Base-by-base conservation (phyloP, 2,888 invertebrate species). In the Fragum whitleyi region DNA sequence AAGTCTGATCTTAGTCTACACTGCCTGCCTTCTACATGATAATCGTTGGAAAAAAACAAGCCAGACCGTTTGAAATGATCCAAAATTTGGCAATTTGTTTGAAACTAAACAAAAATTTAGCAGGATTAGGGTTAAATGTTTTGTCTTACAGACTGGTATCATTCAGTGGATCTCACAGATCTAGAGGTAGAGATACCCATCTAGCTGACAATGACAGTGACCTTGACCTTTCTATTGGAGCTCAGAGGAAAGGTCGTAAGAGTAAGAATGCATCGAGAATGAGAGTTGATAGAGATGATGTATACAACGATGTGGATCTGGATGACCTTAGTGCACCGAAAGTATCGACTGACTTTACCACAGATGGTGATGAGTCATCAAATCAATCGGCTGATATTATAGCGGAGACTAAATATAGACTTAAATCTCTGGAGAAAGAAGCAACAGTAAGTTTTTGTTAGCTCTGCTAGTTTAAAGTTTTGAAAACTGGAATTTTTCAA, bases 361-460 rank as follows among this genome's bases (percentile, higher is more conserved):
- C 89, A 26, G 91, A 91, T 59, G 90, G 87, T 7, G 89, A 89
- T 21, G 85, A 86, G 26, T 88, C 89, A 0, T 90, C 91, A 16
- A 86, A 87, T 7, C 85, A 89, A 65, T 93, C 92, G 5, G 90
- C 89, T 23, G 92, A 92, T 76, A 86, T 93, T 47, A 88, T 93
- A 32, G 90, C 90, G 14, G 91, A 92, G 57, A 90, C 92, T 6
- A 92, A 92, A 84, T 90, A 91, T 72, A 86, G 93, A 78, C 87
- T 93, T 53, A 86, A 89, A 70, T 90, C 87, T 74, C 83, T 93
- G 47, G 93, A 93, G 71, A 90, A 89, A 65, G 93, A 93, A 73
- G 92, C 92, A 14, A 90, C 91, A 87, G 92, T 93, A 69, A 47
- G 84, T 74, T 19, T 32, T 21, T 21, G 11, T 19, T n/a, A n/a